phyloP scores from a whole-genome alignment of 2,888 invertebrate genomes.

The Stenotaenia linearis region DNA sequence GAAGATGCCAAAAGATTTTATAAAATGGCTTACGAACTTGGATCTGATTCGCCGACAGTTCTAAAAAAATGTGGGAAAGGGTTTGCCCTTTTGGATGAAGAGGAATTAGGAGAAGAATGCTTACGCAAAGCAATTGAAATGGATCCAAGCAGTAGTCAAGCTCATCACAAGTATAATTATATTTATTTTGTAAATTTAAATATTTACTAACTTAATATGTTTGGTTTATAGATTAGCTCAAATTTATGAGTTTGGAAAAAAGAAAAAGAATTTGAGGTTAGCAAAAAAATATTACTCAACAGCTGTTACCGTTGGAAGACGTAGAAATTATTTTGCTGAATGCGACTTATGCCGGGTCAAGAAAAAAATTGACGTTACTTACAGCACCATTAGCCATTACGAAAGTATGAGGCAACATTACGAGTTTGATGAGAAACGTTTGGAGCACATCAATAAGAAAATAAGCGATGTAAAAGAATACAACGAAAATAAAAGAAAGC shows the following conservation, averaged over 20 bases:
- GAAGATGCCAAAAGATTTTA: not conserved
- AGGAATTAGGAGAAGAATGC: not conserved
- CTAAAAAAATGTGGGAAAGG: not conserved
- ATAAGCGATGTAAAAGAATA: not conserved
- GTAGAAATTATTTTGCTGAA: constrained; percentile 24
- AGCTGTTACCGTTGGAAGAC: not conserved
- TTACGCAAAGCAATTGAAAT: not conserved
- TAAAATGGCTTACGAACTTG: not conserved
- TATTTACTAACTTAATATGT: not conserved
- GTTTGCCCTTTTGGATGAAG: not conserved
- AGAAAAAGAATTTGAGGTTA: not conserved
- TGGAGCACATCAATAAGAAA: not conserved
- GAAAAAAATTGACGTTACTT: not conserved
- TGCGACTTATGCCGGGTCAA: not conserved
- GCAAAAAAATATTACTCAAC: not conserved
- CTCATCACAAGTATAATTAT: not conserved
- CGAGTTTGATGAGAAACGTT: not conserved
- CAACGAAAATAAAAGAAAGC: not conserved
- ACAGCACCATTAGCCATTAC: not conserved
- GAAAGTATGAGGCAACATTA: not conserved
- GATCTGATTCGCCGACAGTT: not conserved
- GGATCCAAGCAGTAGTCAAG: not conserved
- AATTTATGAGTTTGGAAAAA: constrained; percentile 10
- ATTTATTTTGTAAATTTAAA: not conserved
- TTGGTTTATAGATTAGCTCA: constrained; percentile 27